Conservation (phyloP, 2,888 invertebrate genomes). For the Drosophila parthenogenetica region DNA sequence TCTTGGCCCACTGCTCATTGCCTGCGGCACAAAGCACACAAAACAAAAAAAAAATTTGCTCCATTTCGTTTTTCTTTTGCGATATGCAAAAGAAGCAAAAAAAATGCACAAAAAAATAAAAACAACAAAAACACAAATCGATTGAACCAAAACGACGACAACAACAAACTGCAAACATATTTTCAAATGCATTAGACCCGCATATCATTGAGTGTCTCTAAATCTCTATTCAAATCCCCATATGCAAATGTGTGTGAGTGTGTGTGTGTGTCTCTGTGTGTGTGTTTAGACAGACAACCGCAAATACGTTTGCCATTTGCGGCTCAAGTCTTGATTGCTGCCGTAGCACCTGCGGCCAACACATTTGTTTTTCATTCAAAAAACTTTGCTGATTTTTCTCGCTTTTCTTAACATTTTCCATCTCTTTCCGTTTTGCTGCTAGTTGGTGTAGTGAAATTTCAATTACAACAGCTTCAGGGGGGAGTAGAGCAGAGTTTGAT, state of each 20-base stretch:
- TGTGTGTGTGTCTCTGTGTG: constrained; percentile 26
- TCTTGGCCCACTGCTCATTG: constrained; percentile 22
- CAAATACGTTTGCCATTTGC: constrained; percentile 43
- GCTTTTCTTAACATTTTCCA: too few relatives aligned
- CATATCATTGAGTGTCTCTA: constrained; percentile 67
- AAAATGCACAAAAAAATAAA: constrained; percentile 10
- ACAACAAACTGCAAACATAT: constrained; percentile 54
- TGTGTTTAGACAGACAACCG: constrained; percentile 36
- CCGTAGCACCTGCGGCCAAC: constrained; percentile 59
- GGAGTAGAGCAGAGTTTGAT: too few relatives aligned
- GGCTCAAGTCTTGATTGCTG: constrained; percentile 55
- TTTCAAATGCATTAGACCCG: constrained; percentile 73
- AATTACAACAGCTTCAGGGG: not conserved
- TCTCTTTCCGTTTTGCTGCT: not conserved
- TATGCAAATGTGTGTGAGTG: constrained; percentile 35
- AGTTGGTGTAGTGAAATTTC: constrained; percentile 1
- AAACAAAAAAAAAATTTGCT: constrained; percentile 49
- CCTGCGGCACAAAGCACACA: not conserved
- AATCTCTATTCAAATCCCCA: constrained; percentile 11
- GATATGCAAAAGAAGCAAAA: constrained; percentile 71
- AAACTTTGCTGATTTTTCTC: constrained; percentile 36
- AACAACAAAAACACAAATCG: too few relatives aligned
- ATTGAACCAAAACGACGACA: not conserved
- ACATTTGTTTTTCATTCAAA: constrained; percentile 58
- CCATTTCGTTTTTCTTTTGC: constrained; percentile 69